These are phyloP conservation scores for Subanguina moxae DNA, from an alignment of 1,140 invertebrate species.

Conservation along the genomic window DNA sequence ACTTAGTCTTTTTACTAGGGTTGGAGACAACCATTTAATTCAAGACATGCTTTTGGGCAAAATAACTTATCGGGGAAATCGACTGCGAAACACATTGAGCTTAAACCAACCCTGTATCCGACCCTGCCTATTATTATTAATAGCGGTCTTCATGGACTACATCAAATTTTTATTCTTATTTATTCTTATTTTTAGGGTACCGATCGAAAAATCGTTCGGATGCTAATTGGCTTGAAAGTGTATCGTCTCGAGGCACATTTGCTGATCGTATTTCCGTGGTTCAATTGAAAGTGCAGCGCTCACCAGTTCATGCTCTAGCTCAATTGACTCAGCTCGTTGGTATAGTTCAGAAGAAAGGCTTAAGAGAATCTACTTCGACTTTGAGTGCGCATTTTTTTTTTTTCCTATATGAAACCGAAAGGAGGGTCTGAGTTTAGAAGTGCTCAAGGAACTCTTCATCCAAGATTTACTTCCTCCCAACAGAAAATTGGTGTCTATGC, in stretches of 20 bases:
- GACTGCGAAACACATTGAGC: too few species aligned
- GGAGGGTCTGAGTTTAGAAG: conserved; percentile 64
- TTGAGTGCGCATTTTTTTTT: conserved; percentile 62
- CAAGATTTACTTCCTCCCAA: conserved; percentile 72
- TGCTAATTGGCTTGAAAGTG: conserved; percentile 37
- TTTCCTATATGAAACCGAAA: not conserved
- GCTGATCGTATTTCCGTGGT: conserved; percentile 80
- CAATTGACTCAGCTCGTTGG: conserved; percentile 71
- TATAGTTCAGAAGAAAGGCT: conserved; percentile 77
- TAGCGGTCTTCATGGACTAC: too few species aligned
- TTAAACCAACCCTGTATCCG: too few species aligned
- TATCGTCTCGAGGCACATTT: conserved; percentile 34
- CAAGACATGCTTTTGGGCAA: too few species aligned
- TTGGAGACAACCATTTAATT: too few species aligned
- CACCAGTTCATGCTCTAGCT: conserved; percentile 74
- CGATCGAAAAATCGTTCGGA: conserved; percentile 20
- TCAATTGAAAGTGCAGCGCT: conserved; percentile 76
- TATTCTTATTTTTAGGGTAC: conserved; percentile 27
- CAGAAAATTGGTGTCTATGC: conserved; percentile 71
- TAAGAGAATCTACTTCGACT: conserved; percentile 70
- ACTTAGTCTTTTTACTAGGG: too few species aligned
- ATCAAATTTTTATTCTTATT: too few species aligned
- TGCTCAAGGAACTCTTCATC: conserved; percentile 74
- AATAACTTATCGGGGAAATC: too few species aligned
- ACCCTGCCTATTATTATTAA: too few species aligned